Evolutionary conservation across 2,113 vertebrate genomes (phyloP).

Genomic region (Chaetodon auriga): DNA sequence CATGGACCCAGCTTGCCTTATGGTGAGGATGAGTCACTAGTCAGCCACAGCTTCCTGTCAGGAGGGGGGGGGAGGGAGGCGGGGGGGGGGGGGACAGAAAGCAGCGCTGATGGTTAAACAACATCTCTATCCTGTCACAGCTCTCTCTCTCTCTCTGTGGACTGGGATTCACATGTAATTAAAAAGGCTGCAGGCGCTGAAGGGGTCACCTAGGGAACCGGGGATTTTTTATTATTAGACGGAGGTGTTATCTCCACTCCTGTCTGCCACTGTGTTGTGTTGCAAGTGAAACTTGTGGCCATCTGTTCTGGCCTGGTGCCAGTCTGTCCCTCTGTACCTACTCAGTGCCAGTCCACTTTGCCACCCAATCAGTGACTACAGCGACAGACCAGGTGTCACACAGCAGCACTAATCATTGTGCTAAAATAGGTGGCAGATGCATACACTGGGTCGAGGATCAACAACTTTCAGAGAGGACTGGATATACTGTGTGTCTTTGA

Average conservation of each 20-base stretch:
- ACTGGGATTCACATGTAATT: slow-evolving; percentile 73
- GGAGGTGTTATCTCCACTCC: slow-evolving; percentile 62
- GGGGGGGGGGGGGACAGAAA: slow-evolving; percentile 12
- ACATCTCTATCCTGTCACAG: slow-evolving; percentile 46
- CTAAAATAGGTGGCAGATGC: slow-evolving; percentile 20
- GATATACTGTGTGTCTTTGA: slow-evolving; percentile 1
- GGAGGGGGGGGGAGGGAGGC: neutral
- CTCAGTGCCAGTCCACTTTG: slow-evolving; percentile 55
- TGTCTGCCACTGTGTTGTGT: slow-evolving; percentile 53
- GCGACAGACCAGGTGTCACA: slow-evolving; percentile 52
- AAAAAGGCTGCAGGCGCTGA: slow-evolving; percentile 61
- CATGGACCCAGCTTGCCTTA: slow-evolving; percentile 36
- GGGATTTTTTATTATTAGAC: slow-evolving; percentile 62
- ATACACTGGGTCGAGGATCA: neutral
- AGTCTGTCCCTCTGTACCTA: slow-evolving; percentile 38
- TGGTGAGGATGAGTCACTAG: slow-evolving; percentile 71
- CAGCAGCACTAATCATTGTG: slow-evolving; percentile 25
- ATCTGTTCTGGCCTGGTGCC: slow-evolving; percentile 68
- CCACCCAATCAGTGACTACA: slow-evolving; percentile 49
- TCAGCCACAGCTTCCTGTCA: slow-evolving; percentile 24
- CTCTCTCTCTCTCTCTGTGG: slow-evolving; percentile 14
- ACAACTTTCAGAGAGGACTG: slow-evolving; percentile 17
- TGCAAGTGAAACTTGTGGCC: slow-evolving; percentile 64
- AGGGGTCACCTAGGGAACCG: slow-evolving; percentile 60
- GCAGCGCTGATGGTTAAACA: slow-evolving; percentile 54